Evolutionary conservation across 2,888 invertebrate species (phyloP).

Genomic region (Celastrina argiolus): DNA sequence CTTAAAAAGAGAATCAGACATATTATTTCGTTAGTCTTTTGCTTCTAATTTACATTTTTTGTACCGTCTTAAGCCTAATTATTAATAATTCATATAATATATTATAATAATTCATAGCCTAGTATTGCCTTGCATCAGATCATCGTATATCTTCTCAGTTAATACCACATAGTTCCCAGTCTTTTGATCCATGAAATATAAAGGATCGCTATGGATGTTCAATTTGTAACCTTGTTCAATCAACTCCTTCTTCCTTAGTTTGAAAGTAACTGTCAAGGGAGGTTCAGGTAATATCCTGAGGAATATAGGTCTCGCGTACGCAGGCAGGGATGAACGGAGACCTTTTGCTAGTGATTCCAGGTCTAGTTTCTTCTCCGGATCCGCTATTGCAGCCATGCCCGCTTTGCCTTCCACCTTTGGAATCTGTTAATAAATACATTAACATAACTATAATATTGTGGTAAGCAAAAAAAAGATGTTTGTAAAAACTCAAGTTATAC

Average conservation of each 20-base stretch:
- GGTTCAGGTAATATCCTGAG: constrained; percentile 86
- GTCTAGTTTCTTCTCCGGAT: constrained; percentile 81
- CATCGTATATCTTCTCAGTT: constrained; percentile 65
- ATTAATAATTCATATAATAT: too few relatives aligned
- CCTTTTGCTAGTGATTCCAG: constrained; percentile 64
- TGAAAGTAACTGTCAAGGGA: constrained; percentile 92
- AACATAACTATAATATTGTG: background rate
- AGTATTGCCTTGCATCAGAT: constrained; percentile 67
- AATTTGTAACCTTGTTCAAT: constrained; percentile 88
- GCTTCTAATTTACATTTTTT: too few relatives aligned
- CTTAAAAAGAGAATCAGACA: too few relatives aligned
- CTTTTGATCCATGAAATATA: constrained; percentile 81
- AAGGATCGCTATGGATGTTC: constrained; percentile 79
- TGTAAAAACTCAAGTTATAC: background rate
- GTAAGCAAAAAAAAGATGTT: background rate
- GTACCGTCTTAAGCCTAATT: too few relatives aligned
- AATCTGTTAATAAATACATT: constrained; percentile 67
- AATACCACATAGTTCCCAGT: constrained; percentile 65
- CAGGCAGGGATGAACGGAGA: constrained; percentile 80
- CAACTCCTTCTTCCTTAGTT: constrained; percentile 93
- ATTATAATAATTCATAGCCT: constrained; percentile 75
- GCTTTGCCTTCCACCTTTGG: constrained; percentile 90
- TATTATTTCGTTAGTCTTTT: too few relatives aligned
- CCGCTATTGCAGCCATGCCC: constrained; percentile 95
- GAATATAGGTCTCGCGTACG: constrained; percentile 93